Evolutionary conservation across 2,797 vertebrate genomes (phyloP).

Genomic region (Cyprinella venusta): DNA sequence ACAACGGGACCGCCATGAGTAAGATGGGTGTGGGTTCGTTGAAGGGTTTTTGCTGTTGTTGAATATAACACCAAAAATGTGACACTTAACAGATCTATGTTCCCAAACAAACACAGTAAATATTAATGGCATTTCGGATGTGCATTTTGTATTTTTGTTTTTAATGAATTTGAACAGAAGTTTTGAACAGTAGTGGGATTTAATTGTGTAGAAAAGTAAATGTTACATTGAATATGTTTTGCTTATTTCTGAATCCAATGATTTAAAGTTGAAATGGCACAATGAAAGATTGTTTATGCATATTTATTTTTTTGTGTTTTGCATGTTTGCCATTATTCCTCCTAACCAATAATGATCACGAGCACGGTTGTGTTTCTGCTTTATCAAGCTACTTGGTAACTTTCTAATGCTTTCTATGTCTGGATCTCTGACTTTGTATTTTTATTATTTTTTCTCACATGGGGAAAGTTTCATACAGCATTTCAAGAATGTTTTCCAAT

Average conservation of each 20-base stretch:
- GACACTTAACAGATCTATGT: conserved; percentile 13
- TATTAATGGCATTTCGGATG: background rate
- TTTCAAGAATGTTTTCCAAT: background rate
- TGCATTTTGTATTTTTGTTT: background rate
- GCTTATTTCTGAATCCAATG: background rate
- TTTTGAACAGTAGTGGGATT: background rate
- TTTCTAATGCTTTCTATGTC: background rate
- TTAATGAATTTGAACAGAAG: background rate
- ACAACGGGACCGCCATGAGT: conserved; percentile 27
- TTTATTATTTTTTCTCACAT: conserved; percentile 1
- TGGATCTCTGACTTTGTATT: background rate
- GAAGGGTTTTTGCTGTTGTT: background rate
- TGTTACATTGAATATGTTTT: background rate
- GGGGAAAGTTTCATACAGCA: background rate
- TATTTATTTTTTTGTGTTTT: background rate
- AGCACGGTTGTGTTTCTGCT: background rate
- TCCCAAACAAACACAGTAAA: conserved; percentile 1
- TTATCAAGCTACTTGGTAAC: background rate
- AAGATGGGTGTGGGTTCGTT: background rate
- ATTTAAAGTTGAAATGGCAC: background rate
- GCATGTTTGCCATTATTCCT: conserved; percentile 7
- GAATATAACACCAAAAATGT: background rate
- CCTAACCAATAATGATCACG: background rate
- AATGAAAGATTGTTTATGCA: background rate
- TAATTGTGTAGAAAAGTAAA: background rate